Base-by-base conservation (phyloP, 2,113 vertebrate species). In the Rhinichthys klamathensis region DNA sequence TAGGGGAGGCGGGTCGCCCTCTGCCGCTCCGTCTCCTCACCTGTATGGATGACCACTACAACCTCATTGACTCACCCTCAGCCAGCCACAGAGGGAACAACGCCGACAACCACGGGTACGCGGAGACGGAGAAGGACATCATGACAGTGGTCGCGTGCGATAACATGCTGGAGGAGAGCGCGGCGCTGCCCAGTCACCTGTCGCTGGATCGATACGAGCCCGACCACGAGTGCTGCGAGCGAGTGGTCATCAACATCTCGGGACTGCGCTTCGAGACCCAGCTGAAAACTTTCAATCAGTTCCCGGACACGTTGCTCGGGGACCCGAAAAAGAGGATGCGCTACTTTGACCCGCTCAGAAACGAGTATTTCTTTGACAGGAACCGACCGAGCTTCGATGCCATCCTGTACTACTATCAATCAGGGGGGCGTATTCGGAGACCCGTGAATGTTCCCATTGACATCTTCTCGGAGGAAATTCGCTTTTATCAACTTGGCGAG, bases 401-500 rank as follows among this genome's bases (percentile, higher is more conserved):
- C 93, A 99, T 99, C 93, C 97, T 99, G 38, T 98, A 99, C 93
- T 99, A 97, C 92, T 99, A 99, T 90, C 98, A 99, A 93, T 99
- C 98, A 0, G 98, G 98, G 0, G 98, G 98, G 32, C 96, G 98
- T 87, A 97, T 99, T 82, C 95, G 98, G 85, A 95, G 98, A 89
- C 98, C 98, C 0, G 98, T 97, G 75, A 99, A 99, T 9, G 98
- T 99, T 49, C 98, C 98, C 93, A 97, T 99, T 65, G 98, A 99
- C 85, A 96, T 99, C 83, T 99, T 99, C 94, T 98, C 97, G 0
- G 98, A 99, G 94, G 98, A 99, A 92, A 99, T 99, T 85, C 92
- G 96, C 46, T 99, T 99, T 92, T 99, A 99, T 85, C 96, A 99
- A 89, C 96, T 99, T 30, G 98, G 98, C 1, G 97, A 98, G 89